Evolutionary conservation across 2,797 vertebrate genomes (phyloP).

Genomic region (Neosilurus hyrtlii): DNA sequence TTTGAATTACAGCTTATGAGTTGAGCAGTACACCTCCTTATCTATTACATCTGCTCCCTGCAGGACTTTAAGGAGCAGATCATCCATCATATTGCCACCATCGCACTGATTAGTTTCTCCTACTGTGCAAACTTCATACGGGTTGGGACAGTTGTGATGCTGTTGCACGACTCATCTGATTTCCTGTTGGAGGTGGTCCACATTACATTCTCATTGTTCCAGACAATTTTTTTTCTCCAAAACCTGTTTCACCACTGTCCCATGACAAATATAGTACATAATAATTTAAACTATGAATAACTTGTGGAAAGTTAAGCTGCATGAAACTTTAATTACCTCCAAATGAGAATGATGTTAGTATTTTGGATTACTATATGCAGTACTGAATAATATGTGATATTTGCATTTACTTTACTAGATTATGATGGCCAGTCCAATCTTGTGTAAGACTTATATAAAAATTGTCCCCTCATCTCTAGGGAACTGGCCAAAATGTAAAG

Average conservation of each 20-base stretch:
- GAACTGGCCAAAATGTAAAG: neutral
- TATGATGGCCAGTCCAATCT: neutral
- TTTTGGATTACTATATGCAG: neutral
- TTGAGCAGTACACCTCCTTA: neutral
- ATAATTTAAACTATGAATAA: neutral
- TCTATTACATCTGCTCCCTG: constrained; percentile 27
- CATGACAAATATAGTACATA: neutral
- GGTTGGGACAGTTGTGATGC: constrained; percentile 80
- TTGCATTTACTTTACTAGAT: neutral
- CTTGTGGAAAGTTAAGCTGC: neutral
- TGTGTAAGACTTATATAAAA: neutral
- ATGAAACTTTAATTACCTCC: neutral
- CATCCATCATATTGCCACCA: constrained; percentile 80
- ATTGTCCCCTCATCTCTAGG: neutral
- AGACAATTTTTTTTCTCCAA: neutral
- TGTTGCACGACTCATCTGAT: constrained; percentile 82
- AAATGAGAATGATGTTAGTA: neutral
- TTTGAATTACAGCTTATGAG: neutral
- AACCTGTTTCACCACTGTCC: constrained; percentile 24
- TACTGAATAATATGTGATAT: neutral
- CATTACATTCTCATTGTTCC: neutral
- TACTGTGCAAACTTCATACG: constrained; percentile 81
- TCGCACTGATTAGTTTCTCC: constrained; percentile 81
- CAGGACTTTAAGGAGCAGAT: constrained; percentile 89
- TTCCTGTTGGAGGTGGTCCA: constrained; percentile 81